Evolutionary conservation across 2,797 vertebrate species (phyloP), one percentile per base, ranked within the genome.

Genomic region (Malurus leucopterus): DNA sequence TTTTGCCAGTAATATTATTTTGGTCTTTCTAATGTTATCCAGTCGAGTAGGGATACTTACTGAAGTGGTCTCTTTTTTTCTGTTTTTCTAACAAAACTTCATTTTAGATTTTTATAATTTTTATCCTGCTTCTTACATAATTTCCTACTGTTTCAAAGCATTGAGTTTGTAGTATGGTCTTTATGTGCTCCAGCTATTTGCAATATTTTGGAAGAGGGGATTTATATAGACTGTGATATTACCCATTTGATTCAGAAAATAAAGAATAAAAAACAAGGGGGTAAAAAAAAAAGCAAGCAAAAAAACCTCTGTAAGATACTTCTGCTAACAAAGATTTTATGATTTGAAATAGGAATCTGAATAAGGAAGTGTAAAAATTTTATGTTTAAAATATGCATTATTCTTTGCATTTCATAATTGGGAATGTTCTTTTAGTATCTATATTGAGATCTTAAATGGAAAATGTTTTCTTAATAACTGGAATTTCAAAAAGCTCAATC

Each of bases 201-300:
- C 30, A 64, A 2, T 68, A n/a, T 57, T 81, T 73, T 74, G 43
- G 32, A 88, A 71, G 36, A 78, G 17, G 4, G 13, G 15, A n/a
- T 86, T 71, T 58, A 55, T 64, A 49, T 9, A 70, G 32, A 5
- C 29, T 78, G 4, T 84, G 50, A 36, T 73, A 54, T 44, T 92
- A 16, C 57, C 67, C 4, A 15, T 67, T n/a, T 69, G 4, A 69
- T 84, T 75, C 21, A 53, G 53, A 77, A 85, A 79, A 59, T n/a
- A 53, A 59, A 51, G 24, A 58, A 57, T 30, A 38, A 65, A 93
- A 91, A 69, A 8, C 41, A 24, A 14, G 11, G 4, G 5, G 13
- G 11, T 3, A 3, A 8, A 4, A 4, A 6, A 8, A 6, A 8
- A 30, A 5, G 29, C 54, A 32, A 36, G 3, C 11, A 63, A 38